Evolutionary conservation across 2,797 vertebrate species (phyloP), one percentile per base, ranked within the genome.

Genomic region (Halcyon smyrnensis): DNA sequence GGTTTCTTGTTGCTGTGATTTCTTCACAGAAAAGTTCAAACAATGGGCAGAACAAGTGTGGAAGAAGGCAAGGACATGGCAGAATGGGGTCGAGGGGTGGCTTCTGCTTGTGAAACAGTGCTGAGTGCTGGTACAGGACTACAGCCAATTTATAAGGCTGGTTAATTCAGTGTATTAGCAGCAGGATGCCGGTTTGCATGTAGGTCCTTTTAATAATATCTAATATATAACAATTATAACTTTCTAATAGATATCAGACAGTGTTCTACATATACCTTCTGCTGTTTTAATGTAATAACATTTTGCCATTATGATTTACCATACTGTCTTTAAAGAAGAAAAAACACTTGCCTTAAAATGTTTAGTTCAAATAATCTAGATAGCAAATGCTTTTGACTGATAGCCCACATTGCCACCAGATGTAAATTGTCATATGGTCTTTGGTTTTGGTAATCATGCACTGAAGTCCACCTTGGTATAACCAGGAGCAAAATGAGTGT

Each of bases 201-300:
- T 75, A 43, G 8, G 3, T 93, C 62, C 83, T 95, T 93, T 81
- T 88, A 91, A 92, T 91, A 88, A 84, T 15, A n/a, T 76, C 67
- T 25, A 65, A 48, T 79, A 85, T 45, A 84, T 3, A 34, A 69
- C 84, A 94, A 84, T 89, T 95, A 70, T 25, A 65, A 70, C n/a
- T 79, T 94, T 74, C 32, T 80, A 80, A 70, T 39, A 36, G 16
- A 70, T 59, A 77, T 70, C n/a, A 89, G 59, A 10, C 17, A 45
- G 20, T 48, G 64, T 11, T 89, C 9, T 78, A 69, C 15, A 4
- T 32, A 63, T 56, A 88, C 15, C 43, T 94, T 87, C 86, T 90
- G 68, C 70, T 67, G 27, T 36, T 87, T 56, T 46, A 95, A 81
- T 12, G 32, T 45, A 79, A 74, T 90, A 84, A 90, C 16, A 28